Percentiles rank a stretch among this genome's conserved stretches.
Evolutionary conservation across 2,113 vertebrate genomes (phyloP).

Genomic region (Tachycineta bicolor): DNA sequence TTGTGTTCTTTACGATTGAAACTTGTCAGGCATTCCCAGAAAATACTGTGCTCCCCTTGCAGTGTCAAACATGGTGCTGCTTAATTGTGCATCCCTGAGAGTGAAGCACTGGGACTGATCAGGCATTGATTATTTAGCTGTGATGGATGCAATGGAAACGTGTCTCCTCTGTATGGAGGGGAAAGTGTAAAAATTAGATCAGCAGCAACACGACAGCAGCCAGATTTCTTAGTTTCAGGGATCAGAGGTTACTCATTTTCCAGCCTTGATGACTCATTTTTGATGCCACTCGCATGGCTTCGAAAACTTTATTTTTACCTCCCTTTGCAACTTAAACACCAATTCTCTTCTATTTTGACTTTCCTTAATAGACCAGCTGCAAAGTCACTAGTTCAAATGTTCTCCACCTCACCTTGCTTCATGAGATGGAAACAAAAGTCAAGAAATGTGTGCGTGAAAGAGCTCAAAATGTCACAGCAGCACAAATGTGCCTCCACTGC

Average conservation of each 20-base stretch:
- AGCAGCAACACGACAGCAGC: neutral
- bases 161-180: neutral
- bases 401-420: neutral
- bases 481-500: neutral
- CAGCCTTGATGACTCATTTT: slow-evolving; percentile 44
- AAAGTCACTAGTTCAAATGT: neutral
- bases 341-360: neutral
- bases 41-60: neutral
- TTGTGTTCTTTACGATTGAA: slow-evolving; percentile 24
- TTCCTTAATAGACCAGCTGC: neutral
- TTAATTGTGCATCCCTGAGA: slow-evolving; percentile 44
- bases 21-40: slow-evolving; percentile 10
- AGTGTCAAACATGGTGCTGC: neutral
- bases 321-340: neutral
- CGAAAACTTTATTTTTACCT: neutral
- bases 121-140: slow-evolving; percentile 13
- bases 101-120: slow-evolving; percentile 6
- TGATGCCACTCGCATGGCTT: neutral
- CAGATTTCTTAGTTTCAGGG: slow-evolving; percentile 4
- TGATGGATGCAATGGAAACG: neutral
- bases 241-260: slow-evolving; percentile 41
- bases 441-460: neutral
- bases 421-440: neutral
- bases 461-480: neutral
- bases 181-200: slow-evolving; percentile 34